These are phyloP conservation scores for Folsomia candida DNA, from an alignment of 2,888 invertebrate species.

Conservation along the genomic window DNA sequence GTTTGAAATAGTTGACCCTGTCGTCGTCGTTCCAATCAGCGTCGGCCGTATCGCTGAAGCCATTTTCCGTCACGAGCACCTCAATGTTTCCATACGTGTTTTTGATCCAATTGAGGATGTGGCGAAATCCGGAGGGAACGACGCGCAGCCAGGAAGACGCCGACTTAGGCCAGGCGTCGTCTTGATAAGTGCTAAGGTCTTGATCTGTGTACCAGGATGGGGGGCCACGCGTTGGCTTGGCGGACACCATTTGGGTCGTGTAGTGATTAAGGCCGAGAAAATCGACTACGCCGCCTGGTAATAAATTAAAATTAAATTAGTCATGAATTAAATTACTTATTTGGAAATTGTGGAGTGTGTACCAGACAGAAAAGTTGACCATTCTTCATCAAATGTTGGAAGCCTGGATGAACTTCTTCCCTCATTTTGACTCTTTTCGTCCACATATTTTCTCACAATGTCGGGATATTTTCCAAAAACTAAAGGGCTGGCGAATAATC, in stretches of 20 bases:
- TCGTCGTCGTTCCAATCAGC: constrained; percentile 30
- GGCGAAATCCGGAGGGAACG: constrained; percentile 37
- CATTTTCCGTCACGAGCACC: constrained; percentile 45
- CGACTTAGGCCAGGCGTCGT: constrained; percentile 33
- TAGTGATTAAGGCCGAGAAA: constrained; percentile 57
- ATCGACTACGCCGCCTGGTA: constrained; percentile 55
- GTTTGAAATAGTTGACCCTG: constrained; percentile 37
- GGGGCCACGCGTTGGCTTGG: constrained; percentile 14
- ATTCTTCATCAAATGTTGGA: constrained; percentile 40
- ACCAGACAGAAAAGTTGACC: constrained; percentile 24
- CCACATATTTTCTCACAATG: constrained; percentile 52
- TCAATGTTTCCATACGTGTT: constrained; percentile 30
- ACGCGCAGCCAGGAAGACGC: constrained; percentile 27
- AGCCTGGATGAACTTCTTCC: constrained; percentile 50
- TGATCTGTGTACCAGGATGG: constrained; percentile 24
- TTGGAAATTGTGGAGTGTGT: too few species aligned
- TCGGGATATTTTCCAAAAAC: constrained; percentile 52
- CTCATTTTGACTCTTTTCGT: constrained; percentile 52
- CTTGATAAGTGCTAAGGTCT: constrained; percentile 21
- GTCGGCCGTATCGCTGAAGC: constrained; percentile 35
- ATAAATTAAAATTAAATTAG: too few species aligned
- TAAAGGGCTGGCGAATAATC: constrained; percentile 53
- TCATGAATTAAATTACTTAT: not conserved
- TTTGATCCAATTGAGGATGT: constrained; percentile 36
- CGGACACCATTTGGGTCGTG: constrained; percentile 49